Evolutionary conservation across 1,140 invertebrate genomes (phyloP), one percentile per base, ranked within the genome.

Genomic region (Anastrepha obliqua): DNA sequence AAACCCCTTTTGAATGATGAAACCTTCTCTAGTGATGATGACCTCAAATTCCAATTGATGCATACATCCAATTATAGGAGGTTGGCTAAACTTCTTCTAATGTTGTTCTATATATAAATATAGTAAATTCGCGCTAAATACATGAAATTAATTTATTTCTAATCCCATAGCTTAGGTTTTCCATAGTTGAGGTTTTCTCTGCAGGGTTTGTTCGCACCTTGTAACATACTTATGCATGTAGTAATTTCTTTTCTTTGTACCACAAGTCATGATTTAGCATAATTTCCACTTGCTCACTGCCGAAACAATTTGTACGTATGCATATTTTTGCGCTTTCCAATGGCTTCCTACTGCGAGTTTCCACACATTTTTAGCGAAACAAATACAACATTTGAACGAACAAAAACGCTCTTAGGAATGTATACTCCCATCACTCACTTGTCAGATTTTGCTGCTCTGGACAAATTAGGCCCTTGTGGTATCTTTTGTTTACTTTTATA

Each of bases 401-500:
- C 51, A 55, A 0, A 7, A 55, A 55, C n/a, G 5, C 7, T 67
- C 7, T 64, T 15, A 5, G 5, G 60, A 64, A 64, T 17, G 4
- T 64, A 13, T 11, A 62, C 60, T 62, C n/a, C 5, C 64, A 67
- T 39, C 29, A 67, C 64, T 20, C 74, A 58, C 17, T 81, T 5
- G 17, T 7, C 47, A 58, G 1, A 47, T 81, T 81, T 81, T 81
- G 17, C 17, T 9, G 42, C 44, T 20, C n/a, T 81, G 47, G 47
- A 81, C 74, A 78, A 81, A 81, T 81, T 81, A 81, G 74, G 44
- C 74, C 74, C 74, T 81, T 81, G 74, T 87, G 62, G 85, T 11
- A 86, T 60, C 65, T 67, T 86, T 62, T 59, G 60, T 64, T 2
- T 86, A 47, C 86, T 70, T 67, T 58, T 47, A 87, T 87, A 70